A percentile compares a stretch with the other conserved stretches of the same genome.
Conservation (phyloP, 1,140 invertebrate genomes). For the Hypothenemus hampei region DNA sequence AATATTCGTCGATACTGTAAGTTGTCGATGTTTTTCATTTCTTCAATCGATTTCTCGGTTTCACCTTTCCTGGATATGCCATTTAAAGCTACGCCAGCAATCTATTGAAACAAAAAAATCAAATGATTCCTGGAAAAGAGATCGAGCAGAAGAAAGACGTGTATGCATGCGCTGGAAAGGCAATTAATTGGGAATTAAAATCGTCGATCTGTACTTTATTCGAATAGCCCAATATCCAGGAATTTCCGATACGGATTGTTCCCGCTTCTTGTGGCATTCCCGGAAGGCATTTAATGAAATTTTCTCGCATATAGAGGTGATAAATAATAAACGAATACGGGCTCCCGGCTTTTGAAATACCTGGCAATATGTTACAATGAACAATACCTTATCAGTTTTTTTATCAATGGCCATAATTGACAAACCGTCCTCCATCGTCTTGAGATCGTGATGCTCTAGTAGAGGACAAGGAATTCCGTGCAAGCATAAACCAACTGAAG, state of each 20-base stretch:
- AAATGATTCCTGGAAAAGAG: no score
- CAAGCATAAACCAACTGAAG: constrained; percentile 64
- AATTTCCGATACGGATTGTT: not conserved
- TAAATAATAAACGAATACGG: no score
- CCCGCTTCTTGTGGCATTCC: not conserved
- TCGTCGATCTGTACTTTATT: not conserved
- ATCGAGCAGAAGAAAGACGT: no score
- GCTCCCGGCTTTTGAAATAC: no score
- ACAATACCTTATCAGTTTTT: constrained; percentile 53
- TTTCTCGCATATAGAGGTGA: no score
- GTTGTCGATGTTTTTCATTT: constrained; percentile 54
- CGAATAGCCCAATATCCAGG: not conserved
- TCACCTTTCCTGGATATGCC: constrained; percentile 57
- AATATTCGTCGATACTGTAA: constrained; percentile 63
- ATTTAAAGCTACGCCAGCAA: constrained; percentile 62
- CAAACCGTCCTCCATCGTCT: constrained; percentile 63
- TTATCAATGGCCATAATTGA: constrained; percentile 63
- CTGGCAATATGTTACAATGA: not conserved
- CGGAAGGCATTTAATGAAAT: constrained; percentile 19
- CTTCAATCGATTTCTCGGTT: constrained; percentile 52
- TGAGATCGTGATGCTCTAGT: constrained; percentile 66
- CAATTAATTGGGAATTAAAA: no score
- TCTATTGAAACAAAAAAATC: constrained; percentile 44
- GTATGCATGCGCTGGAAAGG: no score
- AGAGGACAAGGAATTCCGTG: constrained; percentile 61